Evolutionary conservation across 2,888 invertebrate species (phyloP).

Genomic region (Nematopogon swammerdamellus): DNA sequence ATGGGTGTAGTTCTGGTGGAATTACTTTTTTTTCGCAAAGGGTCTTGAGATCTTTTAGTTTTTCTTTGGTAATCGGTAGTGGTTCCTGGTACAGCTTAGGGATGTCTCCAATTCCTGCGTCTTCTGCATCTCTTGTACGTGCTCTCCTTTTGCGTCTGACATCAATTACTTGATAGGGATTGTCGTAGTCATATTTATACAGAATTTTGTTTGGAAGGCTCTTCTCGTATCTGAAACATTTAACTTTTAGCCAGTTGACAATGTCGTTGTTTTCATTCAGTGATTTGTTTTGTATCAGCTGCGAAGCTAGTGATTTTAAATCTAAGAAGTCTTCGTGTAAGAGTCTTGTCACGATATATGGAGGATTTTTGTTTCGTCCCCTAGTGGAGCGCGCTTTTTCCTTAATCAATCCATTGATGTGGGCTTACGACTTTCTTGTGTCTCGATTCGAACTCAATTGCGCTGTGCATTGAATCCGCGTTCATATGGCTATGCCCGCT

Average conservation of each 20-base stretch:
- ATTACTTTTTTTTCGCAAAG: slow-evolving; percentile 3
- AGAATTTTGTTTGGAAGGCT: slow-evolving; percentile 7
- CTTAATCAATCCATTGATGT: slow-evolving; percentile 8
- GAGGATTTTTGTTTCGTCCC: slow-evolving; percentile 3
- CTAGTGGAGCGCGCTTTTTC: slow-evolving; percentile 1
- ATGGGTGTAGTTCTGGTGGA: too few relatives aligned
- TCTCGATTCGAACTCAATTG: too few relatives aligned
- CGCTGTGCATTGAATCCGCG: slow-evolving; percentile 15
- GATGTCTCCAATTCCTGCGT: slow-evolving; percentile 3
- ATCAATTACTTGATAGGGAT: slow-evolving; percentile 4
- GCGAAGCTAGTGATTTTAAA: too few relatives aligned
- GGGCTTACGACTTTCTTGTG: slow-evolving; percentile 12
- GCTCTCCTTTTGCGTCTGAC: not conserved
- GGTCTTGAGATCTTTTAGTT: slow-evolving; percentile 3
- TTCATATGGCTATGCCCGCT: slow-evolving; percentile 16
- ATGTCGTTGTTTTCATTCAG: slow-evolving; percentile 6
- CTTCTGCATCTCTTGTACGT: not conserved
- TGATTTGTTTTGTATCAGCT: not conserved
- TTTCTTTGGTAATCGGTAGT: slow-evolving; percentile 3
- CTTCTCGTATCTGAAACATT: slow-evolving; percentile 9
- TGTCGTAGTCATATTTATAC: slow-evolving; percentile 7
- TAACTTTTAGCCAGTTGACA: slow-evolving; percentile 12
- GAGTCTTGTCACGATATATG: slow-evolving; percentile 4
- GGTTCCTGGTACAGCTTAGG: slow-evolving; percentile 2
- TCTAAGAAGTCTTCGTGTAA: too few relatives aligned